Conservation (phyloP, 2,113 vertebrate species). For the Pollachius pollachius region DNA sequence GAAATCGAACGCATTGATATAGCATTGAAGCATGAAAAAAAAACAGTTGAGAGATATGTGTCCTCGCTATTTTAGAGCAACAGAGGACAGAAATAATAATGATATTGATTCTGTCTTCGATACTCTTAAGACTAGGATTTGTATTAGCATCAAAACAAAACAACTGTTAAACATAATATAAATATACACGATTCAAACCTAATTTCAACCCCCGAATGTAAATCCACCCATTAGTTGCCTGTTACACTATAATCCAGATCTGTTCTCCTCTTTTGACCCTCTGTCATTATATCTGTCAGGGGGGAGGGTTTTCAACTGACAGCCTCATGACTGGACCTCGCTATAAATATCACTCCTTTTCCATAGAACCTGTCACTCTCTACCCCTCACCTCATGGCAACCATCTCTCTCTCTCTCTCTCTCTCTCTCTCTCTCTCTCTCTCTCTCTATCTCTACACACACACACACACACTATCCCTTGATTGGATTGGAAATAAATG, state of each 20-base stretch:
- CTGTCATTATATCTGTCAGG: slow-evolving; percentile 13
- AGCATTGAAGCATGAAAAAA: no score
- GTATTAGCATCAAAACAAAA: background rate
- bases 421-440: background rate
- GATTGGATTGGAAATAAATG: no score
- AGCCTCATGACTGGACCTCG: slow-evolving; percentile 57
- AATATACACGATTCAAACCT: no score
- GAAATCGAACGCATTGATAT: no score
- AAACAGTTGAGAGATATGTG: no score
- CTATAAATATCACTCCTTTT: slow-evolving; percentile 60
- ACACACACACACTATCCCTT: background rate
- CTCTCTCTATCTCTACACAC: slow-evolving; percentile 5
- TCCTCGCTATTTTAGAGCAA: no score
- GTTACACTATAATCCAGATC: background rate
- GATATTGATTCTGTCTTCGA: no score
- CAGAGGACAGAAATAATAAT: no score
- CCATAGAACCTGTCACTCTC: background rate
- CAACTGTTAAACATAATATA: no score
- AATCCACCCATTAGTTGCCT: no score
- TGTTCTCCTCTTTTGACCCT: background rate
- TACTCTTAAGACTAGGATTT: background rate
- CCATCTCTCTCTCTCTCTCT: background rate
- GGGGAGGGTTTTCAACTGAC: slow-evolving; percentile 17
- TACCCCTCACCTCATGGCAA: background rate
- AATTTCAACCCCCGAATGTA: no score